Percentiles rank a stretch among this genome's conserved stretches.
phyloP scores from a whole-genome alignment of 1,140 invertebrate species.

The Meloidogyne floridensis region DNA sequence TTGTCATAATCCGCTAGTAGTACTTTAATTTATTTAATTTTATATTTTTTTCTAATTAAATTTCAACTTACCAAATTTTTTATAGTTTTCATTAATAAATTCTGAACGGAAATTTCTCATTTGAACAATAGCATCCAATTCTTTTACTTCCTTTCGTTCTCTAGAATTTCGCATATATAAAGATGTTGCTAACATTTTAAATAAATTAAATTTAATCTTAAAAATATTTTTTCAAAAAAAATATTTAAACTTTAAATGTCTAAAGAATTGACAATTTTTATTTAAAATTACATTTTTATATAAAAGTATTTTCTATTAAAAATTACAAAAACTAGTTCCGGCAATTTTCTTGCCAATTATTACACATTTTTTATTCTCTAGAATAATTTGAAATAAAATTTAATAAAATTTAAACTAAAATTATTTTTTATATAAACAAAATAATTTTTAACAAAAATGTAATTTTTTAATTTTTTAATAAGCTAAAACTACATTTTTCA shows the following conservation, averaged over 20 bases:
- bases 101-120: conserved; percentile 27
- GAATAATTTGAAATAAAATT: background rate
- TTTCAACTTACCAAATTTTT: conserved; percentile 22
- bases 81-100: conserved; percentile 26
- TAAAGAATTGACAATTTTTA: background rate
- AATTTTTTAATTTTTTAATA: too few relatives aligned
- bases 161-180: conserved; percentile 30
- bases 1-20: too few relatives aligned
- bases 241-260: background rate
- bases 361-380: background rate
- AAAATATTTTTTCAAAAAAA: background rate
- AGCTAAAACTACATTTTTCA: too few relatives aligned
- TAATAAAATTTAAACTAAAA: background rate
- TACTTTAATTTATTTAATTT: background rate
- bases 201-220: background rate
- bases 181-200: conserved; percentile 27
- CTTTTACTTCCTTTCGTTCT: conserved; percentile 26
- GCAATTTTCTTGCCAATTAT: background rate
- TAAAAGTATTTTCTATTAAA: background rate
- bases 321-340: background rate
- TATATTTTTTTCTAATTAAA: background rate
- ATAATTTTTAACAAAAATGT: background rate
- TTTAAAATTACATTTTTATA: background rate
- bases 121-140: background rate
- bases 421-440: background rate